A percentile compares a stretch with the other conserved stretches of the same genome.
Evolutionary conservation across 1,140 invertebrate genomes (phyloP).

Genomic region (Leptopilina clavipes): DNA sequence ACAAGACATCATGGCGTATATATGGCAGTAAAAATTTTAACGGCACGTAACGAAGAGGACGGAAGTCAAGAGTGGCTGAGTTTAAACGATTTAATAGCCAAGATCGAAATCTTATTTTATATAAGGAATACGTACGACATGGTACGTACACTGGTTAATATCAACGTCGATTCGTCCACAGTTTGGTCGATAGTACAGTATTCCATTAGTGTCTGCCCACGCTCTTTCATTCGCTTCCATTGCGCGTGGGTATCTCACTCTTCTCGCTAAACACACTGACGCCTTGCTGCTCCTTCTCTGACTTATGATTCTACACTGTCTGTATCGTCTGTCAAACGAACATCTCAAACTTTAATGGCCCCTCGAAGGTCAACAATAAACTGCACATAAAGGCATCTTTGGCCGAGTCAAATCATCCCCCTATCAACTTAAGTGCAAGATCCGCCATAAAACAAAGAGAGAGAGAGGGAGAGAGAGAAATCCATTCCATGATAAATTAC

Average conservation of each 20-base stretch:
- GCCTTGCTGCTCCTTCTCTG: constrained; percentile 18
- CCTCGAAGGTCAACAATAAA: constrained; percentile 21
- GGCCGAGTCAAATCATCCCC: background rate
- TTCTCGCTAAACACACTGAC: background rate
- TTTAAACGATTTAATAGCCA: constrained; percentile 33
- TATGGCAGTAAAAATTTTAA: constrained; percentile 25
- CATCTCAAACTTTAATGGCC: constrained; percentile 25
- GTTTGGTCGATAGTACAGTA: constrained; percentile 32
- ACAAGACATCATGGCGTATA: background rate
- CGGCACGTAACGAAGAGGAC: constrained; percentile 26
- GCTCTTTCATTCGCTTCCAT: constrained; percentile 7
- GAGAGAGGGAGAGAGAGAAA: too few species aligned
- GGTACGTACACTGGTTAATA: constrained; percentile 23
- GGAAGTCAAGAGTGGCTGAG: constrained; percentile 22
- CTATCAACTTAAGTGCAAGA: constrained; percentile 2
- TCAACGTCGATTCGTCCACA: constrained; percentile 24
- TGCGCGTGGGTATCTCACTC: background rate
- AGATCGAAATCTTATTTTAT: constrained; percentile 31
- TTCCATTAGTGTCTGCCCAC: constrained; percentile 26
- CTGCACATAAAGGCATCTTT: background rate
- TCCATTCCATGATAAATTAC: too few species aligned
- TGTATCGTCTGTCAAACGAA: background rate
- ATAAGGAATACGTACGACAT: constrained; percentile 31
- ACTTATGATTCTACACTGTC: background rate
- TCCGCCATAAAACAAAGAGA: background rate